Conservation (phyloP, 2,888 invertebrate genomes). For the Cantharis rustica region DNA sequence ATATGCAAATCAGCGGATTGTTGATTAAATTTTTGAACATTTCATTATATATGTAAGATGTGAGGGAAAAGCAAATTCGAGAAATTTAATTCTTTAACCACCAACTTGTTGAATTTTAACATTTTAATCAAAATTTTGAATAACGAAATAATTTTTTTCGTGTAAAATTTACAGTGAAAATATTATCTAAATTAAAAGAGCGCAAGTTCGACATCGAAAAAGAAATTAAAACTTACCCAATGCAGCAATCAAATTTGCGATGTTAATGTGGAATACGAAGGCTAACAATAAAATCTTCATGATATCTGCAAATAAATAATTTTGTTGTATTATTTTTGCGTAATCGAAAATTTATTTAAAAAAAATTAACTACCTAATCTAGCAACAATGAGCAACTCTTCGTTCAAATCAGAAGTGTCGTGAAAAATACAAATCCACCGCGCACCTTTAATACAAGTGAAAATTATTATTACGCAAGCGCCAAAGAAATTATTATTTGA, state of each 20-base stretch:
- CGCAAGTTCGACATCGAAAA: neutral
- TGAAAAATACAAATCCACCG: slow-evolving; percentile 20
- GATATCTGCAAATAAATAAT: neutral
- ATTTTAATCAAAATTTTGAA: neutral
- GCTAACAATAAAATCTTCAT: neutral
- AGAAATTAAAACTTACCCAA: neutral
- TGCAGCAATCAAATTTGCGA: neutral
- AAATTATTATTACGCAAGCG: slow-evolving; percentile 9
- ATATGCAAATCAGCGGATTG: neutral
- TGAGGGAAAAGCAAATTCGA: neutral
- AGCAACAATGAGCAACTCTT: slow-evolving; percentile 12
- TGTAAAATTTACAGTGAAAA: neutral
- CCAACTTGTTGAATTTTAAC: neutral
- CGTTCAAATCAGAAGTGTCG: slow-evolving; percentile 15
- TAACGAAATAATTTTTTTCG: neutral
- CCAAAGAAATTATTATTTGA: neutral
- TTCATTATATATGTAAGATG: neutral
- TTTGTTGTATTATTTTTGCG: neutral
- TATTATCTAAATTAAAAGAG: neutral
- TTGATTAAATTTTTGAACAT: neutral
- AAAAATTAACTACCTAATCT: neutral
- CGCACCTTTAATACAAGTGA: slow-evolving; percentile 9
- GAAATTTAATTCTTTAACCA: neutral
- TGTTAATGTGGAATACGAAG: neutral
- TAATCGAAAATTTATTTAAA: neutral